Conservation (phyloP, 2,888 invertebrate genomes). For the Sesia bembeciformis region DNA sequence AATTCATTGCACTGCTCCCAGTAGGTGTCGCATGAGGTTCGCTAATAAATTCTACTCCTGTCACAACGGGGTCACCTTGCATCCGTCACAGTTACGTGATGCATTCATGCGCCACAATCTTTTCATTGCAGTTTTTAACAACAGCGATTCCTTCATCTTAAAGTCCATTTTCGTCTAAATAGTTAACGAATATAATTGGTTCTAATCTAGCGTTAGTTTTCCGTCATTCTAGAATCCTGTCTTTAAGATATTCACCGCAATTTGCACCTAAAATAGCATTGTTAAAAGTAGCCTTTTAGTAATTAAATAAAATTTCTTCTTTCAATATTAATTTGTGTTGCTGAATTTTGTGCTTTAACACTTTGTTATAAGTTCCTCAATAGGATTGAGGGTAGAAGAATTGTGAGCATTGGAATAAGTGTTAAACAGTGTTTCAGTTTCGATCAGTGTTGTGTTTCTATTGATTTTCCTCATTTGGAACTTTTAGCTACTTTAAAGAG, state of each 20-base stretch:
- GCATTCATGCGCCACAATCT: conserved; percentile 11
- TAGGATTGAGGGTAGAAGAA: no score
- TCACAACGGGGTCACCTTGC: conserved; percentile 49
- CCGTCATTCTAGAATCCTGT: not conserved
- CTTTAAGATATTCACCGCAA: not conserved
- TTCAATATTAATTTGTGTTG: no score
- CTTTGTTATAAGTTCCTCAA: no score
- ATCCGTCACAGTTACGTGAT: conserved; percentile 30
- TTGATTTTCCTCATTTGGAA: no score
- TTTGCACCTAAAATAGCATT: not conserved
- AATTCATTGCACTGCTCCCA: not conserved
- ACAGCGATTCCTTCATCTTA: not conserved
- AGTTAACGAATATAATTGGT: not conserved
- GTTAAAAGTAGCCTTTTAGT: no score
- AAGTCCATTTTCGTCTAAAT: not conserved
- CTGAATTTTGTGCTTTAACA: no score
- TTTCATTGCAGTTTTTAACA: conserved; percentile 14
- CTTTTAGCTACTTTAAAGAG: no score
- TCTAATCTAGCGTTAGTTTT: not conserved
- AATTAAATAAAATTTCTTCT: no score
- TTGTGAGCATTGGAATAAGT: no score
- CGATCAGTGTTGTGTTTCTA: no score
- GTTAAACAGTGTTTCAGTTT: no score
- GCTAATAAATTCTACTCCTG: conserved; percentile 4
- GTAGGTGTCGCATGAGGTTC: not conserved